phyloP scores from a whole-genome alignment of 2,113 vertebrate species.

The Hirundichthys speculiger region DNA sequence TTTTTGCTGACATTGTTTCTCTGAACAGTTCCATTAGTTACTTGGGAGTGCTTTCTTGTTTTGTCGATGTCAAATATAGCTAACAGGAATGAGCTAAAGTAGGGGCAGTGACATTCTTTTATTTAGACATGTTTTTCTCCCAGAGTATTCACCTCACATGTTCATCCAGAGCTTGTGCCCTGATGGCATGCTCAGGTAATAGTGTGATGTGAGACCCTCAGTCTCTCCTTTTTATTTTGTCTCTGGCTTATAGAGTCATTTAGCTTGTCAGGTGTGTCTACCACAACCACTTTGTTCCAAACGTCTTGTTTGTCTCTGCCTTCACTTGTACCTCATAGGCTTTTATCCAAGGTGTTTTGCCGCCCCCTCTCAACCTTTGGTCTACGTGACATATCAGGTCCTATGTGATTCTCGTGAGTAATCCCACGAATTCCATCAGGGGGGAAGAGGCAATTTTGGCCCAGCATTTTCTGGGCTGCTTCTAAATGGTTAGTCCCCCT shows the following conservation, averaged over 20 bases:
- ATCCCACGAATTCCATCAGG: conserved; percentile 80
- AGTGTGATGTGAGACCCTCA: conserved; percentile 51
- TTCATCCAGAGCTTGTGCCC: conserved; percentile 43
- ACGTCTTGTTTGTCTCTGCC: conserved; percentile 28
- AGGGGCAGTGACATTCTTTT: conserved; percentile 72
- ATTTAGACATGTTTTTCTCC: conserved; percentile 57
- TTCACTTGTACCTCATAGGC: conserved; percentile 82
- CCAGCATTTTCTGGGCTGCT: conserved; percentile 84
- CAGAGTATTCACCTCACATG: conserved; percentile 64
- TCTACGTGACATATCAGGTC: conserved; percentile 85
- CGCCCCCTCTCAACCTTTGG: conserved; percentile 87
- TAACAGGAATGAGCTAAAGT: conserved; percentile 63
- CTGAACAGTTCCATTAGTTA: conserved; percentile 40
- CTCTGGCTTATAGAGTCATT: conserved; percentile 42
- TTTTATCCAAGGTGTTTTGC: conserved; percentile 86
- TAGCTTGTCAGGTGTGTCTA: conserved; percentile 42
- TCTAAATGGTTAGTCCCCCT: conserved; percentile 88
- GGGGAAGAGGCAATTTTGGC: conserved; percentile 95
- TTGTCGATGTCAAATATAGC: conserved; percentile 41
- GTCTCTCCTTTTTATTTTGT: conserved; percentile 20
- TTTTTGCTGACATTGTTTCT: conserved; percentile 24
- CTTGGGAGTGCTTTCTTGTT: conserved; percentile 52
- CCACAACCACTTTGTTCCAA: conserved; percentile 38
- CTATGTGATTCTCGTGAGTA: conserved; percentile 92
- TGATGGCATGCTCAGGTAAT: conserved; percentile 50